Base-by-base conservation (phyloP, 2,888 invertebrate species). In the Philaethria dido region DNA sequence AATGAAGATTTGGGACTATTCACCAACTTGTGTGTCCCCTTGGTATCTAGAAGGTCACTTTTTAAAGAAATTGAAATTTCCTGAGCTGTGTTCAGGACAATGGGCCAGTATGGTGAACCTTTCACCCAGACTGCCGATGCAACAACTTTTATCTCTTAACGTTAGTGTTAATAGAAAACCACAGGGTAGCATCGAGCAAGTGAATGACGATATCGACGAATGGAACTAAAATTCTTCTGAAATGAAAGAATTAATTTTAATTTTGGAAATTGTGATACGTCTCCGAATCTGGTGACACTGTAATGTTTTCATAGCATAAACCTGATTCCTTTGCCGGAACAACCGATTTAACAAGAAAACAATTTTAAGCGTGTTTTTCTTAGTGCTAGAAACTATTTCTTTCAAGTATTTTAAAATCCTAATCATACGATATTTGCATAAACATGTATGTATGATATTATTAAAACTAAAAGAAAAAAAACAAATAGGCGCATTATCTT, bases 21-120 rank as follows among this genome's bases (percentile, higher is more conserved):
- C 94, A 6, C 95, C 95, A 0, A 94, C 94, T 0, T 97, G 96
- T 78, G 93, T 95, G 45, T 95, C 96, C 0, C 96, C 96, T 0
- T 95, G 95, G 75, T 94, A 94, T 73, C 86, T 96, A 8, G 96
- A 95, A 54, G 96, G 96, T 0, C 93, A 94, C 73, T 93, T 94
- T 44, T 85, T 96, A 45, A 94, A 94, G 74, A 95, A 94, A 66
- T 92, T 96, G 77, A 94, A 94, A 66, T 96, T 96, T 74, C 94
- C 95, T 29, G 95, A 95, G 72, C 93, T 96, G 0, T 96, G 96
- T 78, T 93, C 95, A 4, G 96, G 96, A 0, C 96, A 96, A 75
- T 96, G 96, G 96, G 96, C 96, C 22, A 96, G 96, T 74, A 95
- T 96, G 95, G 93, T 94, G 39, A 95, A 95, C 74, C 85, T 96